Base-by-base conservation (phyloP, 2,888 invertebrate species). In the Cephus spinipes region DNA sequence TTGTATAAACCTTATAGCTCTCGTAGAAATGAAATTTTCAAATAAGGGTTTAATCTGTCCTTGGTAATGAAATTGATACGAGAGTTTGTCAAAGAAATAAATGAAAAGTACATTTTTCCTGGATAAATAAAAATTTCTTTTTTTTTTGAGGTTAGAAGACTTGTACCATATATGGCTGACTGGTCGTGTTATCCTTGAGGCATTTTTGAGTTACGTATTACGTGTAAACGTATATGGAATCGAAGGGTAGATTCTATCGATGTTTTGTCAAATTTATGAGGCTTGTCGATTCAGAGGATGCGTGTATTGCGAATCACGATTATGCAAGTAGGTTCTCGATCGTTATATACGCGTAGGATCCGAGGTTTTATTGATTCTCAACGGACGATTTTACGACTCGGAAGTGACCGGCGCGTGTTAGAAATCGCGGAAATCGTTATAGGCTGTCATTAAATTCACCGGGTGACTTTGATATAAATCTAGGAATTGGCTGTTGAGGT, bases 351-450 rank as follows among this genome's bases (percentile, higher is more conserved):
- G 40, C 12, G 12, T 40, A 40, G 15, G 15, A 40, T 40, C 15
- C 15, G 15, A 40, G 15, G 12, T 23, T 69, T 69, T 69, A 69
- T 32, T 32, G 69, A 69, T n/a, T 69, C 69, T 69, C 69, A 32
- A 69, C 11, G 69, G 32, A 34, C 73, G 73, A 73, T 34, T 73
- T 73, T 73, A 73, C 73, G 73, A 35, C 34, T 15, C 4, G 73
- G 34, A 69, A 69, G 71, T 31, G 32, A 32, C 11, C 31, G 32
- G 69, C 12, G 11, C 35, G 73, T 32, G 31, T 15, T 12, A 35
- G 34, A 23, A 33, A 34, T 32, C 11, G 31, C 15, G 73, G 11
- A 34, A 34, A 73, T 34, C 3, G 73, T 73, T 73, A 9, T 23
- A 33, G 15, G n/a, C 34, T 11, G 32, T 4, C 15, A 23, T 73